phyloP scores from a whole-genome alignment of 64 coral and sea anemone genomes.

The Porites lutea region DNA sequence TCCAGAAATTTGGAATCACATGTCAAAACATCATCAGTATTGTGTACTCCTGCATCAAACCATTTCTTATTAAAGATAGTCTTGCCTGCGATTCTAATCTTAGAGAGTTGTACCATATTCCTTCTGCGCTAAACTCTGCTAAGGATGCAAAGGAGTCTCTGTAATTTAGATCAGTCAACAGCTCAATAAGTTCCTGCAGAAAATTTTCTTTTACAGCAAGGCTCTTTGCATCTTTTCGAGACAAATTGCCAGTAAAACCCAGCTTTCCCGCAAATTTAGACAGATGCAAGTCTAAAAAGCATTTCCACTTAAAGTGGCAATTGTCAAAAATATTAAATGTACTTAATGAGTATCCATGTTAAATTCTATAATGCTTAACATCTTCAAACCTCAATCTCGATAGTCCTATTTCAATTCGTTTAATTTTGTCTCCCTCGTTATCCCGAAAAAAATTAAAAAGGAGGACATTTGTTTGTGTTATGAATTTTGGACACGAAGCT shows the following conservation, averaged over 20 bases:
- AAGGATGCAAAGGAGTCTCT: background rate
- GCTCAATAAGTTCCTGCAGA: background rate
- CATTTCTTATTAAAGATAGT: background rate
- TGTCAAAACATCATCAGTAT: background rate
- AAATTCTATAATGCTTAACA: constrained; percentile 4
- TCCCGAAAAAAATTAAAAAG: constrained; percentile 12
- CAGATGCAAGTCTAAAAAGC: background rate
- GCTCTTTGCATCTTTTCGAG: background rate
- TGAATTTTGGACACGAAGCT: background rate
- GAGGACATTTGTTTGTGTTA: background rate
- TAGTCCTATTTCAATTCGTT: background rate
- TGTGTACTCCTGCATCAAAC: background rate
- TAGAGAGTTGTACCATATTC: background rate
- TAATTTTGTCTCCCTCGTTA: constrained; percentile 9
- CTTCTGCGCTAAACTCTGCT: background rate
- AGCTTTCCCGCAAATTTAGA: background rate
- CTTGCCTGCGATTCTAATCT: background rate
- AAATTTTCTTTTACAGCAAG: background rate
- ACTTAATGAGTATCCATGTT: constrained; percentile 1
- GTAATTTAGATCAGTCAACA: background rate
- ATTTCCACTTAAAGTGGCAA: constrained; percentile 4
- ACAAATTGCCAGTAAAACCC: background rate
- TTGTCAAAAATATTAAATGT: background rate
- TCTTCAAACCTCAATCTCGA: background rate
- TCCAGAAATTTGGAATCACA: background rate